phyloP scores from a whole-genome alignment of 64 coral and sea anemone genomes.

The Porites australiensis region DNA sequence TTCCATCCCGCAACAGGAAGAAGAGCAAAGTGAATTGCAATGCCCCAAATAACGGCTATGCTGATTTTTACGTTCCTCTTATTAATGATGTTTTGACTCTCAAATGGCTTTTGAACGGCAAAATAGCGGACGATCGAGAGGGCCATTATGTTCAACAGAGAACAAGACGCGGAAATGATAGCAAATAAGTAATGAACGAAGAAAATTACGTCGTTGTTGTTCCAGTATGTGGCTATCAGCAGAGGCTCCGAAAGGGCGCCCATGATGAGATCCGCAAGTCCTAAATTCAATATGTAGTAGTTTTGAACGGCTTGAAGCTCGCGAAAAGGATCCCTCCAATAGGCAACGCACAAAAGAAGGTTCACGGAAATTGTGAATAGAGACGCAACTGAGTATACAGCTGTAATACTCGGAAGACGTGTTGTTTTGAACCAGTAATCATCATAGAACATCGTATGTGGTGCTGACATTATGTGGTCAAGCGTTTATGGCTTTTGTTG shows the following conservation, averaged over 20 bases:
- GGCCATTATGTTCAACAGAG: slow-evolving; percentile 40
- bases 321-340: slow-evolving; percentile 40
- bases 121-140: slow-evolving; percentile 59
- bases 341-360: slow-evolving; percentile 27
- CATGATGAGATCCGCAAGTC: slow-evolving; percentile 62
- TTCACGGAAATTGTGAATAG: slow-evolving; percentile 34
- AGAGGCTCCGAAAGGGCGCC: slow-evolving; percentile 53
- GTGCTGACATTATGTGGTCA: too few species aligned
- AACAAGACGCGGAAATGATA: slow-evolving; percentile 44
- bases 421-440: slow-evolving; percentile 54
- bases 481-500: background rate
- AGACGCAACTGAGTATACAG: slow-evolving; percentile 33
- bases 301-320: slow-evolving; percentile 47
- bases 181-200: slow-evolving; percentile 58
- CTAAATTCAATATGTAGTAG: slow-evolving; percentile 58
- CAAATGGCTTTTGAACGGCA: slow-evolving; percentile 44
- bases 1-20: slow-evolving; percentile 60
- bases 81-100: slow-evolving; percentile 27
- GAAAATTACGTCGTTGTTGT: slow-evolving; percentile 4
- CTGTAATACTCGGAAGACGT: background rate
- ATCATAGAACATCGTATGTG: slow-evolving; percentile 21
- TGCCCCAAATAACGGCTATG: slow-evolving; percentile 49
- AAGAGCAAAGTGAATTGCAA: slow-evolving; percentile 20
- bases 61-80: background rate
- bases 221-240: slow-evolving; percentile 41